phyloP scores from a whole-genome alignment of 2,113 vertebrate genomes.

The Pagrus major region DNA sequence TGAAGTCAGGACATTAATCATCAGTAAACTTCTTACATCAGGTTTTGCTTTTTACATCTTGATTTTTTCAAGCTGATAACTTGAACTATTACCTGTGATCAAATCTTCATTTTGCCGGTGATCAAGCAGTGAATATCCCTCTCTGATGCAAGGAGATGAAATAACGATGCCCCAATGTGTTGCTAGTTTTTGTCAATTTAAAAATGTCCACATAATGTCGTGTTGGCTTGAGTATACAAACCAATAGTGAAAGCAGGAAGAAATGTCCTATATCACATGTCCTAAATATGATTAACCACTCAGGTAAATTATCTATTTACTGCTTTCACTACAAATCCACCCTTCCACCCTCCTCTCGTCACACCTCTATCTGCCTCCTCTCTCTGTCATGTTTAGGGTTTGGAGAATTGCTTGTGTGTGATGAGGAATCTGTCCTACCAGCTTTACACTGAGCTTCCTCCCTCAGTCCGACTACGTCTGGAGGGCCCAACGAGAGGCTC shows the following conservation, averaged over 20 bases:
- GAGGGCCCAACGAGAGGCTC: conserved; percentile 86
- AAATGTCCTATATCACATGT: background rate
- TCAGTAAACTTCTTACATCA: no score
- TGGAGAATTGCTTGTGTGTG: conserved; percentile 94
- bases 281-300: background rate
- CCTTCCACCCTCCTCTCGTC: background rate
- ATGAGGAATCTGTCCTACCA: conserved; percentile 97
- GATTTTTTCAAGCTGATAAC: no score
- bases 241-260: background rate
- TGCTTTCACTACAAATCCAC: background rate
- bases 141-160: background rate
- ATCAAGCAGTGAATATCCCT: background rate
- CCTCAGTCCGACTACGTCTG: conserved; percentile 88
- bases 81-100: background rate
- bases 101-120: background rate
- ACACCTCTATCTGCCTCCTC: rapidly evolving
- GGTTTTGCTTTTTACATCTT: no score
- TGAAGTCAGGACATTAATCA: no score
- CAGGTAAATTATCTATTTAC: background rate
- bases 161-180: background rate
- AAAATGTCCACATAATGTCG: background rate
- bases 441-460: conserved; percentile 93
- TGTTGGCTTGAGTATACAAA: background rate
- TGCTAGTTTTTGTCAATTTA: background rate
- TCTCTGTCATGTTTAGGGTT: conserved; percentile 82